phyloP scores from a whole-genome alignment of 2,113 vertebrate species.

The Amblyopsis rosae region DNA sequence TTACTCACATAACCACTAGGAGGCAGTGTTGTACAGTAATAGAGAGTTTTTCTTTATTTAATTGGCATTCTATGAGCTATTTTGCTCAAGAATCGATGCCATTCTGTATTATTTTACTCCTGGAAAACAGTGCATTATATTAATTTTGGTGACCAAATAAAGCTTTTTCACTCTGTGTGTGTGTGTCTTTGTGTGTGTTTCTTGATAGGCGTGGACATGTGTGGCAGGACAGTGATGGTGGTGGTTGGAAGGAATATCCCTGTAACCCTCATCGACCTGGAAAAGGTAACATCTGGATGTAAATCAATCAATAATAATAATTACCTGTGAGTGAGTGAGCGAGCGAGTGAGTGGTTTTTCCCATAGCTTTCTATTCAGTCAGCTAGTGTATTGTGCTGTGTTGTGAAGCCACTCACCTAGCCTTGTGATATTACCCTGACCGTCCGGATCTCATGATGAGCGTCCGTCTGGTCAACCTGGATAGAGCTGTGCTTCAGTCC shows the following conservation, averaged over 20 bases:
- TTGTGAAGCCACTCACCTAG: too few species aligned
- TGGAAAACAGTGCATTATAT: too few species aligned
- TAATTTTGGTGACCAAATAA: not conserved
- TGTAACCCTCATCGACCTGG: constrained; percentile 90
- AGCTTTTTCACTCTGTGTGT: not conserved
- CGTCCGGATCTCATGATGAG: too few species aligned
- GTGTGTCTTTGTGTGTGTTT: constrained; percentile 21
- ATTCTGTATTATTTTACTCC: not conserved
- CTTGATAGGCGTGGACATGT: constrained; percentile 86
- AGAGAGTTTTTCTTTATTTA: not conserved
- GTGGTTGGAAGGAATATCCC: constrained; percentile 97
- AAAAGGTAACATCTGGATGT: constrained; percentile 82
- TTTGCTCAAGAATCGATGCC: too few species aligned
- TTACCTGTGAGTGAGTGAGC: too few species aligned
- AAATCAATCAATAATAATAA: too few species aligned
- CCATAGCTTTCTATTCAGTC: too few species aligned
- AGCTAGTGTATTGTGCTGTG: too few species aligned
- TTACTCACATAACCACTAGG: constrained; percentile 22
- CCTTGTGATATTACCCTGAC: too few species aligned
- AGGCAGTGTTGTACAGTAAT: constrained; percentile 16
- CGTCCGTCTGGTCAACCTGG: too few species aligned
- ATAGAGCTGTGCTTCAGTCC: too few species aligned
- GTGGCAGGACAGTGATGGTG: constrained; percentile 92
- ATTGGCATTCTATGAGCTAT: not conserved
- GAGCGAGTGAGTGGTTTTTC: too few species aligned